Evolutionary conservation across 2,113 vertebrate species (phyloP).

Genomic region (Sorex araneus): DNA sequence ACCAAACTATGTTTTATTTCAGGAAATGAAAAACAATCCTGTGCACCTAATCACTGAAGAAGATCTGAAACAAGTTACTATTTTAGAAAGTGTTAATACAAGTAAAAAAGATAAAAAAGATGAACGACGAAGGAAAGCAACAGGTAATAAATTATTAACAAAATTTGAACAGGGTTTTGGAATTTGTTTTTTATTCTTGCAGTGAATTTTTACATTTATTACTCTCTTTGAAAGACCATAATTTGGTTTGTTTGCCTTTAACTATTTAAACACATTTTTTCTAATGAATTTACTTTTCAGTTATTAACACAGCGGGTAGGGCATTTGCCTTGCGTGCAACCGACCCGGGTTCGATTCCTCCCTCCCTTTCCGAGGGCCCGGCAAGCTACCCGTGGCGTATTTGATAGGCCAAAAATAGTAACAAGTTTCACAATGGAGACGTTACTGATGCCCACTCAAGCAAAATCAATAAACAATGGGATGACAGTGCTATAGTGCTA

Average conservation of each 20-base stretch:
- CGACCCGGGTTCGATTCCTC: no score
- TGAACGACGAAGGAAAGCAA: constrained; percentile 94
- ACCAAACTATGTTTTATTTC: constrained; percentile 71
- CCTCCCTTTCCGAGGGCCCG: no score
- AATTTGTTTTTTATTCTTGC: constrained; percentile 7
- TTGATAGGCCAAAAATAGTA: no score
- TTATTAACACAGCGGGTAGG: no score
- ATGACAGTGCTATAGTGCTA: no score
- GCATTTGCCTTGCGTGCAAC: no score
- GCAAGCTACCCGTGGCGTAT: no score
- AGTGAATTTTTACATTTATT: constrained; percentile 43
- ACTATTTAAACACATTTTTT: constrained; percentile 20
- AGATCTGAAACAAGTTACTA: constrained; percentile 92
- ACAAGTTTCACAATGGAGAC: no score
- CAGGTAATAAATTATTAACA: constrained; percentile 88
- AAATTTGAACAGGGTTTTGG: background rate
- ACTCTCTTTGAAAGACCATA: background rate
- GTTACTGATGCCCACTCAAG: no score
- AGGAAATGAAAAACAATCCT: constrained; percentile 96
- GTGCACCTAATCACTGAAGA: constrained; percentile 97
- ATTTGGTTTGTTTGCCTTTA: constrained; percentile 51
- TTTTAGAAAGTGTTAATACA: constrained; percentile 87
- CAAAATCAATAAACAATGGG: no score
- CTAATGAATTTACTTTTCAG: constrained; percentile 59
- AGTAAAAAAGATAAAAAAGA: constrained; percentile 96